Percentiles rank a stretch among this genome's conserved stretches.
These are phyloP conservation scores for Machaerirhynchus nigripectus DNA, from an alignment of 2,113 vertebrate species.

Conservation along the genomic window DNA sequence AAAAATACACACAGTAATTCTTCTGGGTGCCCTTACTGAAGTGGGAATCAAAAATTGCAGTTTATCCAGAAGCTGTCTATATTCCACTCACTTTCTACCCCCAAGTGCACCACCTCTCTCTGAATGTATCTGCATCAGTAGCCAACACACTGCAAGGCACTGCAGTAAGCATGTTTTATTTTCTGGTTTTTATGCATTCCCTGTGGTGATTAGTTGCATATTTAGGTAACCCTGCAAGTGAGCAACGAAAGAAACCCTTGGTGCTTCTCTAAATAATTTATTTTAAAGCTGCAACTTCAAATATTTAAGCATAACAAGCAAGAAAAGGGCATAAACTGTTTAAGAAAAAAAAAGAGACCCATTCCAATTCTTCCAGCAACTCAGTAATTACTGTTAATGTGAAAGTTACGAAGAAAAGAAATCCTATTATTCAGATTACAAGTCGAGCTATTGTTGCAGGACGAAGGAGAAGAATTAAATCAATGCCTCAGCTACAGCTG, in stretches of 20 bases:
- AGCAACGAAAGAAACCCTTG: not conserved
- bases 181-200: not conserved
- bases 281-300: not conserved
- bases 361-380: not conserved
- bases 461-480: not conserved
- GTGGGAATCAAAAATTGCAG: not conserved
- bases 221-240: not conserved
- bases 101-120: not conserved
- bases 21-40: not conserved
- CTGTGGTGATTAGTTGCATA: not conserved
- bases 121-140: not conserved
- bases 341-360: not conserved
- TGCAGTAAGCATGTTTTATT: not conserved
- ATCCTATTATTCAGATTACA: not conserved
- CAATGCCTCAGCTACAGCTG: not conserved
- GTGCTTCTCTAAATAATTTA: not conserved
- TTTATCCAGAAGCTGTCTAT: not conserved
- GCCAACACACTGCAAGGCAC: not conserved
- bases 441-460: not conserved
- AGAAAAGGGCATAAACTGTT: not conserved
- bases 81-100: not conserved
- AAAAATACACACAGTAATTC: not conserved
- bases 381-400: not conserved
- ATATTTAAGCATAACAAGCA: not conserved
- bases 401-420: not conserved